These are phyloP conservation scores for Standfussiana lucernea DNA, from an alignment of 2,888 invertebrate species.

Conservation along the genomic window DNA sequence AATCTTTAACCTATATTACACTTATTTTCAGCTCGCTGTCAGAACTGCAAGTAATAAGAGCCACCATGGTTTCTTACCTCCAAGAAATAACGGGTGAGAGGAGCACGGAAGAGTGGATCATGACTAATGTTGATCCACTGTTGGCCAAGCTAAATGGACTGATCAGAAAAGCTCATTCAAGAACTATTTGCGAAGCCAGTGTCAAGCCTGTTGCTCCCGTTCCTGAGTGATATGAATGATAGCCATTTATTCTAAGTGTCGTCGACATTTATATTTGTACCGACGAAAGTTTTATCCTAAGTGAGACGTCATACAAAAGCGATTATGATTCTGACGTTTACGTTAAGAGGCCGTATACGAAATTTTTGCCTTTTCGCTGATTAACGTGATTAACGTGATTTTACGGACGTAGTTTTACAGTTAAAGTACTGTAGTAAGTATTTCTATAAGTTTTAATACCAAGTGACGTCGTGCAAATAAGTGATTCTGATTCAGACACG, in stretches of 20 bases:
- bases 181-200: constrained; percentile 63
- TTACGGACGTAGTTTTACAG: too few species aligned
- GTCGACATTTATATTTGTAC: neutral
- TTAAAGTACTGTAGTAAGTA: too few species aligned
- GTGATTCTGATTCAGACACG: too few species aligned
- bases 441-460: too few species aligned
- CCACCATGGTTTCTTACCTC: constrained; percentile 88
- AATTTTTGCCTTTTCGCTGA: too few species aligned
- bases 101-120: constrained; percentile 91
- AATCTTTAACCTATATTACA: neutral
- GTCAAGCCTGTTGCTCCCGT: constrained; percentile 49
- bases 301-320: too few species aligned
- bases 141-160: constrained; percentile 80
- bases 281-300: neutral
- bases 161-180: constrained; percentile 58
- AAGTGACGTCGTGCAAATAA: too few species aligned
- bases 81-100: constrained; percentile 90
- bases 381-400: too few species aligned
- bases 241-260: neutral
- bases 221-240: neutral
- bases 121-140: constrained; percentile 89
- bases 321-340: too few species aligned
- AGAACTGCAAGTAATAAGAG: constrained; percentile 83
- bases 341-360: too few species aligned
- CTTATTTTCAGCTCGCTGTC: constrained; percentile 55